Evolutionary conservation across 2,113 vertebrate genomes (phyloP), one percentile per base, ranked within the genome.

Genomic region (Phaetusa simplex): DNA sequence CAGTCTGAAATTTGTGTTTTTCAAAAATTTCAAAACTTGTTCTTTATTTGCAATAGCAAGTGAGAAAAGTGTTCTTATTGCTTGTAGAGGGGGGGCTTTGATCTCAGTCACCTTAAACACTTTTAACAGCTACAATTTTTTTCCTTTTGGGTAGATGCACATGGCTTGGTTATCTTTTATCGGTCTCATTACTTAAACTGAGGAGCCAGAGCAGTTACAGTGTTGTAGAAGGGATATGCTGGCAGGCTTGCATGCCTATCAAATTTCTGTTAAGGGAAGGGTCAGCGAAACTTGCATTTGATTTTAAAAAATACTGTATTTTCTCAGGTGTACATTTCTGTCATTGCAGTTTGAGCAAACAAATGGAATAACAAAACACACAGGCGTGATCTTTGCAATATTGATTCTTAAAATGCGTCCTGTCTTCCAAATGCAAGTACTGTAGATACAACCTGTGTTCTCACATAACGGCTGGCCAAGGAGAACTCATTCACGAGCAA

Each of bases 301-400:
- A 34, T 83, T 73, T 87, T 42, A 8, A 30, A 6, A 19, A 82
- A 18, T 9, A 30, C 43, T 43, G 7, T 56, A 12, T 19, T 77
- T 84, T n/a, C 49, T 86, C 47, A 42, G 20, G 17, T 73, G 22
- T 73, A 20, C 22, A 23, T 65, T 88, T 79, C 56, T 86, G 18
- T 43, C 19, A 7, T 40, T 80, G 45, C 72, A 49, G 7, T 40
- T 66, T 59, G 58, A 83, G 56, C 24, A 73, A 77, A 56, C 14
- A 86, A 30, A 62, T 24, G 27, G 40, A 73, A 71, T 61, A 74
- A 70, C 5, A 50, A 66, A 89, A 29, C 1, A 1, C 5, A 23
- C 3, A 30, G 14, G 5, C 3, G 0, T 49, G 13, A 9, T 42
- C 8, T 82, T 76, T 67, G 45, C 11, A 30, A 1, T 56, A 52